Evolutionary conservation across 2,888 invertebrate species (phyloP).

Genomic region (Lobophora halterata): DNA sequence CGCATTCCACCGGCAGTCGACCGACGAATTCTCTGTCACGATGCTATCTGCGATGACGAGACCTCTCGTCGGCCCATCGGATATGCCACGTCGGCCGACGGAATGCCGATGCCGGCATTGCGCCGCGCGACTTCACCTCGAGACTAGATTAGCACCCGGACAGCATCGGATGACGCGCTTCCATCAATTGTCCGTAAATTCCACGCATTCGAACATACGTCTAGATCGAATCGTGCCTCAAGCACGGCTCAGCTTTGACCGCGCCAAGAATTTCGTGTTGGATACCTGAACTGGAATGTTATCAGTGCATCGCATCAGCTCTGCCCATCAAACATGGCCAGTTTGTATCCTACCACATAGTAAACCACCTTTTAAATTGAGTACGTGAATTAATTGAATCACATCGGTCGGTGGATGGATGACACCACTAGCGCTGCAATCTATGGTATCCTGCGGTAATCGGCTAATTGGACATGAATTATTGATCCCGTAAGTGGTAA

Average conservation of each 20-base stretch:
- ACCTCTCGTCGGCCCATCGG: conserved; percentile 60
- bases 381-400: conserved; percentile 55
- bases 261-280: conserved; percentile 73
- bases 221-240: conserved; percentile 53
- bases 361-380: conserved; percentile 66
- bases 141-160: conserved; percentile 57
- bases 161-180: conserved; percentile 66
- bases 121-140: conserved; percentile 20
- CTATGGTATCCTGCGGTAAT: conserved; percentile 56
- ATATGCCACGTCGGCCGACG: conserved; percentile 46
- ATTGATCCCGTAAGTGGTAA: conserved; percentile 58
- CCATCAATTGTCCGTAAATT: conserved; percentile 69
- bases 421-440: conserved; percentile 36
- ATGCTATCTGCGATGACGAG: conserved; percentile 68
- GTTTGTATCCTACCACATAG: conserved; percentile 59
- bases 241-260: conserved; percentile 56
- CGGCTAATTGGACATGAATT: conserved; percentile 68
- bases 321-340: conserved; percentile 63
- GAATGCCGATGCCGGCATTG: conserved; percentile 62
- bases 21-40: conserved; percentile 77
- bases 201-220: conserved; percentile 65
- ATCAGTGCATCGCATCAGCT: conserved; percentile 70
- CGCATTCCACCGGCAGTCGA: conserved; percentile 70
- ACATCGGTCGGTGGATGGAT: conserved; percentile 45
- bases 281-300: conserved; percentile 72